phyloP scores from a whole-genome alignment of 2,113 vertebrate species.

The Suricata suricatta region DNA sequence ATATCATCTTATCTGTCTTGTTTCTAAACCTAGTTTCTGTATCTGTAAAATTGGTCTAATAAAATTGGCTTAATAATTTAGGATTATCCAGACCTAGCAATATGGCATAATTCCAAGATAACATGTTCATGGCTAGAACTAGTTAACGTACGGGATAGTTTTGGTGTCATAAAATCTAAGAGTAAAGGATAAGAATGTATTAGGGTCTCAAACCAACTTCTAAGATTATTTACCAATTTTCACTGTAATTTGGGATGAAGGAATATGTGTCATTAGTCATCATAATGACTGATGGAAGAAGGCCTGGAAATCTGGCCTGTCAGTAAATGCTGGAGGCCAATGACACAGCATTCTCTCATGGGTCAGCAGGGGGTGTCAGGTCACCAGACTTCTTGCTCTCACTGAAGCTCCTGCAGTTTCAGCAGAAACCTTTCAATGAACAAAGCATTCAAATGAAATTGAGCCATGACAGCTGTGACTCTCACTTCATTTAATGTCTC shows the following conservation, averaged over 20 bases:
- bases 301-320: not conserved
- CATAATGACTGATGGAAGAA: not conserved
- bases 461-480: not conserved
- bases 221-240: not conserved
- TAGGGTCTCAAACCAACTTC: not conserved
- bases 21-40: not conserved
- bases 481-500: not conserved
- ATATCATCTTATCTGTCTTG: not conserved
- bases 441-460: not conserved
- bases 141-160: not conserved
- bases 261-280: not conserved
- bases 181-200: not conserved
- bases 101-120: not conserved
- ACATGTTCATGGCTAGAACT: not conserved
- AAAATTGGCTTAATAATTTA: not conserved
- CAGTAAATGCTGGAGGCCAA: not conserved
- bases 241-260: not conserved
- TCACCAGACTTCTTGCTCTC: slow-evolving; percentile 1
- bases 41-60: not conserved
- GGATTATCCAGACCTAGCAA: not conserved
- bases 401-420: not conserved
- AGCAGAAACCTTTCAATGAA: not conserved
- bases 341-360: slow-evolving; percentile 5
- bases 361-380: slow-evolving; percentile 72
- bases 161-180: not conserved